These are phyloP conservation scores for Anser brachyrhynchus DNA, from an alignment of 2,113 vertebrate genomes.

Conservation along the genomic window DNA sequence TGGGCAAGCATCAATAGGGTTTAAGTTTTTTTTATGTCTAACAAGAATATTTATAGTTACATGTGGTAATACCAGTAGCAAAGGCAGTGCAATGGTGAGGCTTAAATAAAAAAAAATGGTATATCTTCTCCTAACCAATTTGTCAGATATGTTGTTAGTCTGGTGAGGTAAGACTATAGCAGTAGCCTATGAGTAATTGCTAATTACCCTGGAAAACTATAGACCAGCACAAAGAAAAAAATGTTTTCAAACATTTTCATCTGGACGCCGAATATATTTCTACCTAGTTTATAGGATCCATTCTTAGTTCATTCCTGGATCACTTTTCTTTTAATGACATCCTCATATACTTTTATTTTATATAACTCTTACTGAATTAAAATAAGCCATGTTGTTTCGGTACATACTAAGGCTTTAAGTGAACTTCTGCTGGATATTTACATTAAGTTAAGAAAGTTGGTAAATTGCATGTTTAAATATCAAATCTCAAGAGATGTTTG, in stretches of 20 bases:
- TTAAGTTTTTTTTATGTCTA: background rate
- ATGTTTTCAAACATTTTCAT: background rate
- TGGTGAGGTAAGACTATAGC: background rate
- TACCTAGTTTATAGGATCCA: background rate
- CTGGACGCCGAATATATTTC: background rate
- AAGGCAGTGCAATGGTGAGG: background rate
- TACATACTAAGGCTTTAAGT: background rate
- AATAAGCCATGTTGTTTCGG: background rate
- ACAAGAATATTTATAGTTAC: background rate
- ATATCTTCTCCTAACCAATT: background rate
- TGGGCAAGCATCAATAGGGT: background rate
- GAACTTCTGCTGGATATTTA: constrained; percentile 54
- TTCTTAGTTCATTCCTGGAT: constrained; percentile 1
- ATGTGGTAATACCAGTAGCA: background rate
- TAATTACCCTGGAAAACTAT: background rate
- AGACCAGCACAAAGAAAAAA: background rate
- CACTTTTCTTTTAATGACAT: constrained; percentile 26
- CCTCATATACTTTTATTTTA: constrained; percentile 8
- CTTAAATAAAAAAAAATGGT: background rate
- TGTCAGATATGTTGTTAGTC: background rate
- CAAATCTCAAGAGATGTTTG: constrained; percentile 61
- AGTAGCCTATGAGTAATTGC: background rate
- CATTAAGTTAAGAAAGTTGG: constrained; percentile 34
- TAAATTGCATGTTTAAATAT: constrained; percentile 69
- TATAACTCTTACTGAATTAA: background rate